These are phyloP conservation scores for Dendrocincla fuliginosa DNA, from an alignment of 2,797 vertebrate genomes.

Conservation along the genomic window DNA sequence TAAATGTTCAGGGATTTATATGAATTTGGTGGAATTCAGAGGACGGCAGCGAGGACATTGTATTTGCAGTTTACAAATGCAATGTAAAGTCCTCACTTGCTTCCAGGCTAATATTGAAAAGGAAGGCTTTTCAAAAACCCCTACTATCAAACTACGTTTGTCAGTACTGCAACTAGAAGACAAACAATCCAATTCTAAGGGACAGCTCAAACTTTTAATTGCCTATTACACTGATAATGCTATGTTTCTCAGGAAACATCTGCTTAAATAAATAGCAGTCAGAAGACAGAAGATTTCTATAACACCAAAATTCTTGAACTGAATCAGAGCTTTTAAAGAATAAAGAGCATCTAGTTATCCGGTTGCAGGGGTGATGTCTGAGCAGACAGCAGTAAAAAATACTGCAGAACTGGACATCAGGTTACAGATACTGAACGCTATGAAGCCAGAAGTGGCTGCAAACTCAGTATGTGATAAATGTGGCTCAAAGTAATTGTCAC, in stretches of 20 bases:
- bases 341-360: background rate
- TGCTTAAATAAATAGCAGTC: background rate
- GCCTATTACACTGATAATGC: background rate
- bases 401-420: background rate
- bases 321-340: background rate
- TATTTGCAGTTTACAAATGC: background rate
- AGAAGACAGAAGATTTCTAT: background rate
- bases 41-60: accelerated
- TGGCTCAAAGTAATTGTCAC: background rate
- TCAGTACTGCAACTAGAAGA: background rate
- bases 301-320: background rate
- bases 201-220: background rate
- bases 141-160: background rate
- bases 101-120: background rate
- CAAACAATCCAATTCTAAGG: background rate
- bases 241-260: background rate
- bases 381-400: background rate
- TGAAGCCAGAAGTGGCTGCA: background rate
- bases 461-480: background rate
- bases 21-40: background rate
- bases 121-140: background rate
- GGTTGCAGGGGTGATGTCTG: background rate
- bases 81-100: background rate
- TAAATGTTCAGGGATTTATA: background rate
- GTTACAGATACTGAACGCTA: background rate